Percentiles rank a stretch among this genome's conserved stretches.
These are phyloP conservation scores for Xenopus borealis DNA, from an alignment of 2,113 vertebrate genomes.

Conservation along the genomic window DNA sequence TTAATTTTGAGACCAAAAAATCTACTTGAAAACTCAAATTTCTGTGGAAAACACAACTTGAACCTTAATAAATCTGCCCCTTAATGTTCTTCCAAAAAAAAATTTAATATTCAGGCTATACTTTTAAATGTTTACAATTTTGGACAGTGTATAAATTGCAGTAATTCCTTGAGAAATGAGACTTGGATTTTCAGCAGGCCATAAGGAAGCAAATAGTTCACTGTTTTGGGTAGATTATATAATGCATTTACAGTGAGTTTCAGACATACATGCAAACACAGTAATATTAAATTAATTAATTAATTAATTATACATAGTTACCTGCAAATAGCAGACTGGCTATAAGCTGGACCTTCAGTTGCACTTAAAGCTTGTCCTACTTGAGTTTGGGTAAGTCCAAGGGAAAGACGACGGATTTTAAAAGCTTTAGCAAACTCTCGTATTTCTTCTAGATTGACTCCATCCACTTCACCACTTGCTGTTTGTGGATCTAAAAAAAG, in stretches of 20 bases:
- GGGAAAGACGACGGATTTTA: slow-evolving; percentile 98
- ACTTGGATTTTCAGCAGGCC: too few relatives aligned
- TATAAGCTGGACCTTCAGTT: slow-evolving; percentile 96
- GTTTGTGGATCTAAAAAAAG: slow-evolving; percentile 94
- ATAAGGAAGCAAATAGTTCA: too few relatives aligned
- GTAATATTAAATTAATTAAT: not conserved
- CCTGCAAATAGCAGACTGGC: slow-evolving; percentile 99
- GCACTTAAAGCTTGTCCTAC: slow-evolving; percentile 98
- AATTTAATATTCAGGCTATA: too few relatives aligned
- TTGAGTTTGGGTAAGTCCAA: slow-evolving; percentile 98
- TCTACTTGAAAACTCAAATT: too few relatives aligned
- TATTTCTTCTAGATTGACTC: slow-evolving; percentile 98
- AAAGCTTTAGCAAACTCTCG: slow-evolving; percentile 99
- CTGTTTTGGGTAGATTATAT: too few relatives aligned
- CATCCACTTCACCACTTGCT: slow-evolving; percentile 93
- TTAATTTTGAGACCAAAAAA: too few relatives aligned
- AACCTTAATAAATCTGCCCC: too few relatives aligned
- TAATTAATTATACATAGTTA: slow-evolving; percentile 64
- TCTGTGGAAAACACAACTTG: too few relatives aligned
- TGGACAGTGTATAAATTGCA: too few relatives aligned
- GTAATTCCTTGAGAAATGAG: too few relatives aligned
- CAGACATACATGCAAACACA: not conserved
- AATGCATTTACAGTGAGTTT: not conserved
- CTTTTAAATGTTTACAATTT: too few relatives aligned
- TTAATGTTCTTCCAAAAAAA: too few relatives aligned